Conservation (phyloP, 64 coral and sea anemone species). For the Cladopsammia gracilis region DNA sequence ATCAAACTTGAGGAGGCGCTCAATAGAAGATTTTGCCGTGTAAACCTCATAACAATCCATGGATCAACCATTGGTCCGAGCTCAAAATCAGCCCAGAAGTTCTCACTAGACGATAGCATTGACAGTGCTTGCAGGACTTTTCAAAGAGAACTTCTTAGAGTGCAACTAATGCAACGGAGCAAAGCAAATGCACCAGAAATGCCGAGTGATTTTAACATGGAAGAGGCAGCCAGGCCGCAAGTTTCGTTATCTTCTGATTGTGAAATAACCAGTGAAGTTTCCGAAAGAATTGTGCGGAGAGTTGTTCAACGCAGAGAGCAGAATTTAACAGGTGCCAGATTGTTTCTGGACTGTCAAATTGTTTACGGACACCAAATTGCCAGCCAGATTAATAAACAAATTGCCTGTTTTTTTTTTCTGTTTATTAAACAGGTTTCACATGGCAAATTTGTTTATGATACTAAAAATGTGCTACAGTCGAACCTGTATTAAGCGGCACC, state of each 20-base stretch:
- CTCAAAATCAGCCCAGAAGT: neutral
- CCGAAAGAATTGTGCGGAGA: conserved; percentile 14
- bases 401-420: no score
- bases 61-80: neutral
- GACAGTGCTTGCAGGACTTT: conserved; percentile 3
- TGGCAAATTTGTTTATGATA: no score
- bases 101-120: conserved; percentile 2
- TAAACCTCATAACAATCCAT: neutral
- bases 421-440: no score
- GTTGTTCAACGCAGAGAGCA: conserved; percentile 4
- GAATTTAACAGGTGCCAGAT: no score
- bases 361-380: no score
- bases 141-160: neutral
- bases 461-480: no score
- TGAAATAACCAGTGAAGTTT: conserved; percentile 17
- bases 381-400: no score
- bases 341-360: no score
- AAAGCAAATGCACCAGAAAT: neutral
- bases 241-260: neutral
- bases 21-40: conserved; percentile 1
- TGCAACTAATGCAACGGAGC: neutral
- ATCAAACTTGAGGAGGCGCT: conserved; percentile 5
- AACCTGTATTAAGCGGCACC: no score
- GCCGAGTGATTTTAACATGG: conserved; percentile 30
- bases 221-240: neutral